These are phyloP conservation scores for Drosophila varians DNA, from an alignment of 1,140 invertebrate species.

Conservation along the genomic window DNA sequence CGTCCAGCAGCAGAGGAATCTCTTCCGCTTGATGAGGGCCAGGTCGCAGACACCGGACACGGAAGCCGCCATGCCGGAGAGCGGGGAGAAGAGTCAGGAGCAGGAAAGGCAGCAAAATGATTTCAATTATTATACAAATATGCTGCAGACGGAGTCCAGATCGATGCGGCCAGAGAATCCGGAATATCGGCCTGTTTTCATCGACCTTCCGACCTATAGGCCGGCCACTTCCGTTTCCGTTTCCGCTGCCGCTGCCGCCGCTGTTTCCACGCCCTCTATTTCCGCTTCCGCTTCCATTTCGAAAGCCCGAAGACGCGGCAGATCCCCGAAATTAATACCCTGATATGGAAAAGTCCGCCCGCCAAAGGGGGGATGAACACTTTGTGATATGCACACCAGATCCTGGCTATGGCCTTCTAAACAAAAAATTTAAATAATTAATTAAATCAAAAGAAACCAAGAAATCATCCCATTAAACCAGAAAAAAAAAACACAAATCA, in stretches of 20 bases:
- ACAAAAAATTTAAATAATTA: neutral
- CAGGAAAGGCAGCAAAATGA: conserved; percentile 33
- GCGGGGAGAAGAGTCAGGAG: neutral
- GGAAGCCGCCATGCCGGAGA: neutral
- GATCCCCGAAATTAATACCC: conserved; percentile 18
- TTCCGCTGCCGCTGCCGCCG: neutral
- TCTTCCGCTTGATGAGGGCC: conserved; percentile 61
- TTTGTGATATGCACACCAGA: conserved; percentile 62
- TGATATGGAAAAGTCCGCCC: conserved; percentile 8
- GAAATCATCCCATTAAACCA: neutral
- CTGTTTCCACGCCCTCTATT: neutral
- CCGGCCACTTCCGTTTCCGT: conserved; percentile 30
- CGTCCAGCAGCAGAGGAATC: conserved; percentile 56
- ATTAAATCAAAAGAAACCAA: neutral
- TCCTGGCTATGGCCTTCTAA: conserved; percentile 21
- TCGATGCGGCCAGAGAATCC: conserved; percentile 72
- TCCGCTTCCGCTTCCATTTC: conserved; percentile 9
- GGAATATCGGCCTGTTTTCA: conserved; percentile 70
- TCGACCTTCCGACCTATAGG: conserved; percentile 78
- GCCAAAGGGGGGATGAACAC: conserved; percentile 50
- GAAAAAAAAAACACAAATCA: conserved; percentile 2
- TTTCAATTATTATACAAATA: conserved; percentile 73
- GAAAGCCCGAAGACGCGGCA: conserved; percentile 34
- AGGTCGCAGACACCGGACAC: conserved; percentile 29
- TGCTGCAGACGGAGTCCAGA: conserved; percentile 60